Base-by-base conservation (phyloP, 1,140 invertebrate species). In the Trachymyrmex septentrionalis region DNA sequence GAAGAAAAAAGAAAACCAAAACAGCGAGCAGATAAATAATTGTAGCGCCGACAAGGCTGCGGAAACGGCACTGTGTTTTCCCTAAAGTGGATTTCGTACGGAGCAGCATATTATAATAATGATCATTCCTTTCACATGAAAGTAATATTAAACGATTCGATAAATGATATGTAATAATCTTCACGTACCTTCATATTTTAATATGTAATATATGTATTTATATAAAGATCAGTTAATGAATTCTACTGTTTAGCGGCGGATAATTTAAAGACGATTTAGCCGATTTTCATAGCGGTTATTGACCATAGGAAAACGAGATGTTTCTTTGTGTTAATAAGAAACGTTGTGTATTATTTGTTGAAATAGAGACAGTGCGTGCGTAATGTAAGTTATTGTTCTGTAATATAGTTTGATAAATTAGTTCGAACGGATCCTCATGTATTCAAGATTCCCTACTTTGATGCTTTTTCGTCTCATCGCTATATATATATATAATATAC, bases 41-140 rank as follows among this genome's bases (percentile, higher is more conserved):
- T 38, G 64, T 86, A 67, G 63, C 53, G 14, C 5, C 24, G 5
- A 57, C 10, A 48, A 38, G 9, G 38, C 19, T 67, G 61, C 59
- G 30, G 67, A 77, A 73, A 77, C 38, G 21, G 50, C 38, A 86
- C 24, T 86, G 66, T 71, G 71, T 82, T 85, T 85, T 71, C 66
- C 63, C 21, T 59, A 82, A 82, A 72, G 53, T 86, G 76, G 71
- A 82, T 86, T 71, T 86, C 77, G 55, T 80, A 82, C 63, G 57
- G 10, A 61, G 55, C 50, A 72, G 24, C 44, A 69, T 64, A 64
- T 66, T 44, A 30, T 80, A 86, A 77, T 75, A 89, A 89, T 77
- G 77, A 89, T 88, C 88, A 89, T 89, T 89, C 88, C 88, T 85
- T 89, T 88, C 87, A 77, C 77, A 86, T 88, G 87, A 88, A 88